Percentiles rank a stretch among this genome's conserved stretches.
phyloP scores from a whole-genome alignment of 1,140 invertebrate species.

The Leptestheria dahalacensis region DNA sequence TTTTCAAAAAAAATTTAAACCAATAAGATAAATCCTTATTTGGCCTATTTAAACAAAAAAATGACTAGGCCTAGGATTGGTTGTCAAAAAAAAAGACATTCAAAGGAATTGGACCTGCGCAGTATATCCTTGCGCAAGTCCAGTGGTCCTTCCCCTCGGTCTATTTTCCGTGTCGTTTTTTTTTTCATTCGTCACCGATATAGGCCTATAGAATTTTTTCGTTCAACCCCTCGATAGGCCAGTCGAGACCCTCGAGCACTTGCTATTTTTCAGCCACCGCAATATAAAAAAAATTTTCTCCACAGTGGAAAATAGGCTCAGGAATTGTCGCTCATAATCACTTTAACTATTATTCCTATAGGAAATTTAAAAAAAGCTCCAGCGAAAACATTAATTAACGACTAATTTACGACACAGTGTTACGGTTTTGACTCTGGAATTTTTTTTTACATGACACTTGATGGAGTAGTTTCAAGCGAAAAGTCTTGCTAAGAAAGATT shows the following conservation, averaged over 20 bases:
- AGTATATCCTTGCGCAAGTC: no score
- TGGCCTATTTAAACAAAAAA: background rate
- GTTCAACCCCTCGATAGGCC: background rate
- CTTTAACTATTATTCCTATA: no score
- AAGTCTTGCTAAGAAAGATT: no score
- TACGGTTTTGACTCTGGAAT: background rate
- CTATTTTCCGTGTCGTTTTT: no score
- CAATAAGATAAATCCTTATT: no score
- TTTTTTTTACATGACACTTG: slow-evolving; percentile 5
- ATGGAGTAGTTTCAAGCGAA: background rate
- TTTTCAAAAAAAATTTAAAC: no score
- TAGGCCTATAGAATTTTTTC: background rate
- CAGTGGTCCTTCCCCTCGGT: background rate
- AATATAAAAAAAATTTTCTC: background rate
- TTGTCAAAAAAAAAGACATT: no score
- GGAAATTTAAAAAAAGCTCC: no score
- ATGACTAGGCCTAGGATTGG: background rate
- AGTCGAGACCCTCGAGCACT: no score
- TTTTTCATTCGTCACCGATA: background rate
- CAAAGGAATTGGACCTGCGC: no score
- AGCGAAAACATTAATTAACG: no score
- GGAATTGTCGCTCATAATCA: no score
- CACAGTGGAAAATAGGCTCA: background rate
- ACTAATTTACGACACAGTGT: background rate
- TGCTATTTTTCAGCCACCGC: background rate